Evolutionary conservation across 2,888 invertebrate species (phyloP).

Genomic region (Scaptomyza caliginosa): DNA sequence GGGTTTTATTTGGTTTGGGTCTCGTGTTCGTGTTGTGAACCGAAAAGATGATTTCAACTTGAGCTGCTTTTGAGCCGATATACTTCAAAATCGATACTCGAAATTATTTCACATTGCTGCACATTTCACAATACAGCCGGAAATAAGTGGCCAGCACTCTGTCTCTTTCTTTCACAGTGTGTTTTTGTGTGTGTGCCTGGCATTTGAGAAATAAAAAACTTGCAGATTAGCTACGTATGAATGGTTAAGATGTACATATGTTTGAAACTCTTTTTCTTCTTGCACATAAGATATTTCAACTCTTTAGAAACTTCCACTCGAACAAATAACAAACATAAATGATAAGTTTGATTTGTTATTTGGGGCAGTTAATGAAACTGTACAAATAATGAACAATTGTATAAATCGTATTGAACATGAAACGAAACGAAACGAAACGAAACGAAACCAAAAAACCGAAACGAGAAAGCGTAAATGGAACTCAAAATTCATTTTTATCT

Average conservation of each 20-base stretch:
- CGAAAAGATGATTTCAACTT: constrained; percentile 36
- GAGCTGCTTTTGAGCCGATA: constrained; percentile 39
- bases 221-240: not conserved
- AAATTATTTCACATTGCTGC: constrained; percentile 54
- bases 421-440: too few relatives aligned
- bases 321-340: constrained; percentile 18
- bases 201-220: too few relatives aligned
- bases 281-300: constrained; percentile 25
- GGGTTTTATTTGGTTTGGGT: constrained; percentile 10
- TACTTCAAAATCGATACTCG: constrained; percentile 51
- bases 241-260: not conserved
- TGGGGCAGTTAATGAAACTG: too few relatives aligned
- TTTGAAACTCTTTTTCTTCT: not conserved
- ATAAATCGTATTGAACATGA: too few relatives aligned
- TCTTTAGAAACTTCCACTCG: constrained; percentile 24
- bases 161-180: constrained; percentile 1
- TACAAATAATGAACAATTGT: too few relatives aligned
- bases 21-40: not conserved
- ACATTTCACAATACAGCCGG: constrained; percentile 24
- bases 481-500: not conserved
- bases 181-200: constrained; percentile 1
- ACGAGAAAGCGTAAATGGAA: constrained; percentile 11
- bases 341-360: constrained; percentile 5
- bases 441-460: not conserved
- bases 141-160: constrained; percentile 20